These are phyloP conservation scores for Labia minor DNA, from an alignment of 2,888 invertebrate genomes.

Conservation along the genomic window DNA sequence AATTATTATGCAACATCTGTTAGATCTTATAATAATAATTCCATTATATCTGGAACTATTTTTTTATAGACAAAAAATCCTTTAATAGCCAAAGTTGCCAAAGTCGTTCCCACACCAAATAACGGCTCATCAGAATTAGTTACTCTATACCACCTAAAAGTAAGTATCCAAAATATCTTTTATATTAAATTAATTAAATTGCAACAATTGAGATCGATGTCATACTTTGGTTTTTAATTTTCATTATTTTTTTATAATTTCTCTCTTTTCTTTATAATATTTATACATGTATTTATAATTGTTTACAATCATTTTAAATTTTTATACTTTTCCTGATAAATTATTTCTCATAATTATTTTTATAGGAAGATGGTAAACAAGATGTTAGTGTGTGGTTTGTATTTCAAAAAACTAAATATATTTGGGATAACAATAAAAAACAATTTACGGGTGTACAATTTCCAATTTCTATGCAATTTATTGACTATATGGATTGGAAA, in stretches of 20 bases:
- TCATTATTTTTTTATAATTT: neutral
- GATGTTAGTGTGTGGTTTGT: constrained; percentile 68
- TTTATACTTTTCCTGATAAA: too few relatives aligned
- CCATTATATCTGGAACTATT: too few relatives aligned
- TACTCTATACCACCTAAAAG: constrained; percentile 54
- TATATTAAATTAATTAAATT: neutral
- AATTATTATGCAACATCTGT: too few relatives aligned
- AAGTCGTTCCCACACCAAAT: constrained; percentile 92
- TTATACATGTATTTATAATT: too few relatives aligned
- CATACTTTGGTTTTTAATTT: neutral
- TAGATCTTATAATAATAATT: too few relatives aligned
- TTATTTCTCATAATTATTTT: constrained; percentile 20
- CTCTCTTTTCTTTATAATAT: too few relatives aligned
- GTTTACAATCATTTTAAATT: too few relatives aligned
- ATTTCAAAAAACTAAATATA: constrained; percentile 96
- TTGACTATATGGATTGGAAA: constrained; percentile 69
- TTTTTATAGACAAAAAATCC: constrained; percentile 60
- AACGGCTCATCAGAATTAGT: constrained; percentile 96
- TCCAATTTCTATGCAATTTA: constrained; percentile 61
- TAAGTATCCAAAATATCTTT: constrained; percentile 36
- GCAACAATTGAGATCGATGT: neutral
- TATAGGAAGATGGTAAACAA: constrained; percentile 38
- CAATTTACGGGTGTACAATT: constrained; percentile 73
- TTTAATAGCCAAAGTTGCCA: constrained; percentile 66
- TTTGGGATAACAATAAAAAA: constrained; percentile 75